Base-by-base conservation (phyloP, 1,140 invertebrate genomes). In the Solenopsis invicta region DNA sequence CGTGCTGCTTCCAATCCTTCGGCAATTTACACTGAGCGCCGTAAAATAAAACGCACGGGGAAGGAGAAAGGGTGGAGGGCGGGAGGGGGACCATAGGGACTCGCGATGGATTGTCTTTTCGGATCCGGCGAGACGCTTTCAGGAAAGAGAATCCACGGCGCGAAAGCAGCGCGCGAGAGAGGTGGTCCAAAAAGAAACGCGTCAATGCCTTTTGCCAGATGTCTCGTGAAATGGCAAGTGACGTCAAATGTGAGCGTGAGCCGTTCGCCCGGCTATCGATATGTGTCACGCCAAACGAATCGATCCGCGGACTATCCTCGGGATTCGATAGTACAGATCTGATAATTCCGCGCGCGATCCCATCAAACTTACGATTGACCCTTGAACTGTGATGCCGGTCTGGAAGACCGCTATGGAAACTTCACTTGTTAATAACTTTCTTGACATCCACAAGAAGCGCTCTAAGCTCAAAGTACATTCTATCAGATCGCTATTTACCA, bases 1-100 rank as follows among this genome's bases (percentile, higher is more conserved):
- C 89, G 87, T 90, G 88, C 91, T 88, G 89, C 90, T 91, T 93
- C 92, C 92, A 92, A 93, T 92, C 89, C 89, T 90, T 87, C 88
- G 72, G 89, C 90, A 93, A 92, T 93, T 93, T 93, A 86, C 90
- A 91, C 89, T 74, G 87, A 90, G 87, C 88, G 85, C 81, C 80
- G 80, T 87, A 85, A 92, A 89, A 87, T 90, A 90, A 92, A 81
- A 90, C 10, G 37, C 52, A 50, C 8, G 2, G 54, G 71, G 50
- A 21, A 21, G n/a, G n/a, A 56, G 72, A 41, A 29, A 9, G 59
- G 21, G 54, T 59, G 37, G n/a, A 21, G 72, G 45, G n/a, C 41
- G 71, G 13, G 62, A 13, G 62, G 21, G 67, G 50, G n/a, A 72
- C 85, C 24, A 72, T 82, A 85, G 67, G 86, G 54, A 66, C 45